Conservation (phyloP, 2,113 vertebrate species). For the Cathartes aura region DNA sequence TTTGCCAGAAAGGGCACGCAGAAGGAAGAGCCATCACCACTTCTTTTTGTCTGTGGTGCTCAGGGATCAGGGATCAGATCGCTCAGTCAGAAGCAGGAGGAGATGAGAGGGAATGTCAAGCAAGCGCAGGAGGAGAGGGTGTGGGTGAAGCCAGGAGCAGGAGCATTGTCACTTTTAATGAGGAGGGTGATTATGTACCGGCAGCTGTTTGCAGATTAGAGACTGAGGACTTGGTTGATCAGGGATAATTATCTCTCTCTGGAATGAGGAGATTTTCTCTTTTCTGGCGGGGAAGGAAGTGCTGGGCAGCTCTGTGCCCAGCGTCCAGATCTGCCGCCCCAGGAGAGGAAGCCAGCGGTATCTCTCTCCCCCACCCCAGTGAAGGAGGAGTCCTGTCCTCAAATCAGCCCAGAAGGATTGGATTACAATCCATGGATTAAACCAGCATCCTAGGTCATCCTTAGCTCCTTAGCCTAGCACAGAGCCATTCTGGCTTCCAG, state of each 20-base stretch:
- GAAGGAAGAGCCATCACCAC: not conserved
- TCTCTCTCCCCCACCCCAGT: not conserved
- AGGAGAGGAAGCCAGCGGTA: not conserved
- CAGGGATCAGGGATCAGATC: not conserved
- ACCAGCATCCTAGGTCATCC: not conserved
- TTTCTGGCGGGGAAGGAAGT: not conserved
- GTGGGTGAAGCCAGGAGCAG: not conserved
- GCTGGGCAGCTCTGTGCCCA: not conserved
- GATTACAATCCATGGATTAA: not conserved
- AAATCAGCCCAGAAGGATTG: not conserved
- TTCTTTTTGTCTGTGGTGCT: not conserved
- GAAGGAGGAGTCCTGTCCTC: not conserved
- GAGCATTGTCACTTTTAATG: not conserved
- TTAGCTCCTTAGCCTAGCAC: not conserved
- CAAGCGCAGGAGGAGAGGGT: not conserved
- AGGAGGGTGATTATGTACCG: not conserved
- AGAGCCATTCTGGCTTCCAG: not conserved
- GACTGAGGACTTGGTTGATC: not conserved
- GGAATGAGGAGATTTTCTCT: constrained; percentile 19
- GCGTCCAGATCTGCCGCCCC: not conserved
- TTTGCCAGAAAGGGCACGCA: accelerated
- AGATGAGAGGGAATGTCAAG: not conserved
- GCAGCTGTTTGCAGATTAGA: constrained; percentile 45
- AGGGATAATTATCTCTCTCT: constrained; percentile 19
- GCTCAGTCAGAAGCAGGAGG: not conserved